Percentiles rank a stretch among this genome's conserved stretches.
These are phyloP conservation scores for Mercenaria mercenaria DNA, from an alignment of 1,140 invertebrate genomes.

Conservation along the genomic window DNA sequence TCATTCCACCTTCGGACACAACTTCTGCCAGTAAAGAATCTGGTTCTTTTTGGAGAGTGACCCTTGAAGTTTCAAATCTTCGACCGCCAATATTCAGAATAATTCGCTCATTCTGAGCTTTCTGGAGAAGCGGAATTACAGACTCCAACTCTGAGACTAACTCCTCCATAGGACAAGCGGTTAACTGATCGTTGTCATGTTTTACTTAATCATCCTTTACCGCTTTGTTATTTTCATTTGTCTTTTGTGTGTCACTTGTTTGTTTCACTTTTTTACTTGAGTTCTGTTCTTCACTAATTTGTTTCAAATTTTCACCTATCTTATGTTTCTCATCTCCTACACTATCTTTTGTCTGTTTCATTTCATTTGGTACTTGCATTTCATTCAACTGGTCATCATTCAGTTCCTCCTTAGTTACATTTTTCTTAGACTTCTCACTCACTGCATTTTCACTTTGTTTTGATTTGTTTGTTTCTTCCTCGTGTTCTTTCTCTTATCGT, in stretches of 20 bases:
- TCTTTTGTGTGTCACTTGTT: background rate
- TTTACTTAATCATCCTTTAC: background rate
- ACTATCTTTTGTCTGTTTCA: background rate
- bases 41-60: background rate
- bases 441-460: background rate
- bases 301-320: background rate
- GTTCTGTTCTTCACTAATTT: background rate
- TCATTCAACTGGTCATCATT: too few relatives aligned
- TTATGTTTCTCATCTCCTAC: background rate
- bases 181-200: background rate
- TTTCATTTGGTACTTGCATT: background rate
- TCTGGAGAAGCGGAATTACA: background rate
- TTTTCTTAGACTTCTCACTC: background rate
- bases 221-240: background rate
- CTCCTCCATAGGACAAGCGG: background rate
- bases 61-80: background rate
- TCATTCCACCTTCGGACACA: background rate
- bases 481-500: background rate
- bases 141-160: too few relatives aligned
- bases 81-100: constrained; percentile 2
- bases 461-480: background rate
- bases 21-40: background rate
- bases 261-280: background rate
- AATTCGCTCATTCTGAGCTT: background rate
- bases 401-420: background rate